Conservation (phyloP, 2,113 vertebrate genomes). For the Cavia aperea region DNA sequence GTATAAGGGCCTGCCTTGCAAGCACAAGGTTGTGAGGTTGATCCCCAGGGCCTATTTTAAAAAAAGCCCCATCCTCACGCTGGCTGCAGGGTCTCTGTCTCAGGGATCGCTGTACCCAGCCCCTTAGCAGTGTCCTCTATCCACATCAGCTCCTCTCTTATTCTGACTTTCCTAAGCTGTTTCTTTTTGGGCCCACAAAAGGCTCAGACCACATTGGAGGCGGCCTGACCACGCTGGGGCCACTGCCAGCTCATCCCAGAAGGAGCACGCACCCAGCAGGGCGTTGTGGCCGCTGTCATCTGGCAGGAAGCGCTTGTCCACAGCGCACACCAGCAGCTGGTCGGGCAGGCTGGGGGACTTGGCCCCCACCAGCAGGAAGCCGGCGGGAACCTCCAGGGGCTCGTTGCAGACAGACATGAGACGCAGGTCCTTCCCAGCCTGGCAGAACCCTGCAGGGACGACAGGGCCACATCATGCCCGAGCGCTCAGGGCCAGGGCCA, state of each 20-base stretch:
- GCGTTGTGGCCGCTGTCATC: slow-evolving; percentile 92
- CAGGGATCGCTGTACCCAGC: not conserved
- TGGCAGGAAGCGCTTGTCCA: slow-evolving; percentile 92
- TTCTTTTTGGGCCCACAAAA: not conserved
- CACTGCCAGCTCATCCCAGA: not conserved
- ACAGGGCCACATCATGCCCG: not conserved
- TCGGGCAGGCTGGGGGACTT: slow-evolving; percentile 89
- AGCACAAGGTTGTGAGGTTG: too few species aligned
- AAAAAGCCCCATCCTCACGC: not conserved
- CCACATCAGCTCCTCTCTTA: not conserved
- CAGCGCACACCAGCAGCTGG: slow-evolving; percentile 90
- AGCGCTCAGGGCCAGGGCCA: not conserved
- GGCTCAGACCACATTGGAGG: rapidly evolving
- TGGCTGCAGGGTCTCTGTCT: not conserved
- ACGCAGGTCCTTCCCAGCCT: slow-evolving; percentile 92
- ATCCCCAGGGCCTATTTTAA: too few species aligned
- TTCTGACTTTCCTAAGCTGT: too few species aligned
- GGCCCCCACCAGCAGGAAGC: slow-evolving; percentile 90
- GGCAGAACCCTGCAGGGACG: slow-evolving; percentile 85
- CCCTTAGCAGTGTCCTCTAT: not conserved
- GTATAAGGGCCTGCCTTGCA: too few species aligned
- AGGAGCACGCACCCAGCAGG: slow-evolving; percentile 85
- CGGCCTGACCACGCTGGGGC: rapidly evolving
- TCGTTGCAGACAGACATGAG: slow-evolving; percentile 85
- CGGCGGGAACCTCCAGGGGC: slow-evolving; percentile 85